phyloP scores from a whole-genome alignment of 2,797 vertebrate species.

The Haliaeetus vocifer region DNA sequence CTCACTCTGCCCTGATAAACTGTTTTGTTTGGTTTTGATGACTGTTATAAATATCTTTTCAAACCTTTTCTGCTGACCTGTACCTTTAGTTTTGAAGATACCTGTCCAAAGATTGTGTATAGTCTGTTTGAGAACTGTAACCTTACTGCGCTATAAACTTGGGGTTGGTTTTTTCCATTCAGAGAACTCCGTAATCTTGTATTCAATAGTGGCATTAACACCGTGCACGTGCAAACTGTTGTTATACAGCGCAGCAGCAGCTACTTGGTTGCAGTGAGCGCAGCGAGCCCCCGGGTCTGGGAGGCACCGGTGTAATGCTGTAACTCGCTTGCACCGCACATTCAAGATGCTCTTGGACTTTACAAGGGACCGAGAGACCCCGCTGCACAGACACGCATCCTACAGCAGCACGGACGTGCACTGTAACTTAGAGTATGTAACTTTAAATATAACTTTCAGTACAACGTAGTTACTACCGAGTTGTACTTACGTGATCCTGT shows the following conservation, averaged over 20 bases:
- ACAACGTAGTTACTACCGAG: not conserved
- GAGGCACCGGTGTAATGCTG: not conserved
- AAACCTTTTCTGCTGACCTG: not conserved
- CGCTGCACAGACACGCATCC: not conserved
- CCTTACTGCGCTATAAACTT: not conserved
- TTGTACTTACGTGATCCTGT: not conserved
- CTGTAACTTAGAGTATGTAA: too few relatives aligned
- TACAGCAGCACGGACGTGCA: not conserved
- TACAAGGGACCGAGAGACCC: not conserved
- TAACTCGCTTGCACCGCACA: rapidly evolving
- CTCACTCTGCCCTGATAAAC: not conserved
- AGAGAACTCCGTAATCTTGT: not conserved
- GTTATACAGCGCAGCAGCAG: not conserved
- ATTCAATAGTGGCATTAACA: not conserved
- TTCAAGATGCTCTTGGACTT: not conserved
- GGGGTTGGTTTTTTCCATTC: not conserved
- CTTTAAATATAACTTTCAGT: not conserved
- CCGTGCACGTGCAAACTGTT: not conserved
- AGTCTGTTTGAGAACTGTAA: not conserved
- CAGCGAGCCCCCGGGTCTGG: rapidly evolving
- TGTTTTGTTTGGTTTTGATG: not conserved
- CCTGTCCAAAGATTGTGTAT: not conserved
- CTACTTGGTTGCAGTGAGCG: not conserved
- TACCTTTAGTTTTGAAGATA: conserved; percentile 10
- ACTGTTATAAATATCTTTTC: not conserved